Base-by-base conservation (phyloP, 1,140 invertebrate genomes). In the Nephotettix cincticeps region DNA sequence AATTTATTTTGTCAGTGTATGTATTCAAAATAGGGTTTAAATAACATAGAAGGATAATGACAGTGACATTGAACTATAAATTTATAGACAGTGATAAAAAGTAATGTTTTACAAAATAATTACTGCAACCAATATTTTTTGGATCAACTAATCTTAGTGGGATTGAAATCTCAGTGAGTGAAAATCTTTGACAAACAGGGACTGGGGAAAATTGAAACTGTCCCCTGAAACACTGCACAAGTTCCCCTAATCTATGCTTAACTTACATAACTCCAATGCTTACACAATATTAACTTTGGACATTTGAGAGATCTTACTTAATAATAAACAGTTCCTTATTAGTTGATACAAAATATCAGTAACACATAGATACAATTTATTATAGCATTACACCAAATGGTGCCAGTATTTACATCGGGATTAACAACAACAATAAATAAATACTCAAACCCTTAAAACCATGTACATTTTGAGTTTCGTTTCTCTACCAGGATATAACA, bases 401-500 rank as follows among this genome's bases (percentile, higher is more conserved):
- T 6, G 47, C 13, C 56, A 61, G 6, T 61, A 61, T 61, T 61
- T 61, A 61, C 56, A 61, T 11, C 28, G 28, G 27, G 28, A n/a
- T n/a, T 29, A 61, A 61, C 56, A 61, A 61, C 56, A 61, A 61
- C 56, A 61, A 61, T 61, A 51, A 43, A 43, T 43, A 54, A 61
- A 61, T 61, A 61, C 6, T 61, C 56, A 61, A 14, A 14, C 56
- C 56, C 25, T 4, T 27, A 21, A n/a, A 51, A 9, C 6, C 6
- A 51, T 51, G 21, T 51, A 51, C 47, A 51, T 11, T 51, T 40
- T 4, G 47, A n/a, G 21, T 4, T 3, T 4, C 14, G 4, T 21
- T 51, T 51, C 4, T 21, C 3, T n/a, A 4, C 47, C 47, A 51
- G 47, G 47, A 51, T 19, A 51, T 51, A n/a, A 51, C 36, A 40